These are phyloP conservation scores for Hecatera dysodea DNA, from an alignment of 2,888 invertebrate genomes.

Conservation along the genomic window DNA sequence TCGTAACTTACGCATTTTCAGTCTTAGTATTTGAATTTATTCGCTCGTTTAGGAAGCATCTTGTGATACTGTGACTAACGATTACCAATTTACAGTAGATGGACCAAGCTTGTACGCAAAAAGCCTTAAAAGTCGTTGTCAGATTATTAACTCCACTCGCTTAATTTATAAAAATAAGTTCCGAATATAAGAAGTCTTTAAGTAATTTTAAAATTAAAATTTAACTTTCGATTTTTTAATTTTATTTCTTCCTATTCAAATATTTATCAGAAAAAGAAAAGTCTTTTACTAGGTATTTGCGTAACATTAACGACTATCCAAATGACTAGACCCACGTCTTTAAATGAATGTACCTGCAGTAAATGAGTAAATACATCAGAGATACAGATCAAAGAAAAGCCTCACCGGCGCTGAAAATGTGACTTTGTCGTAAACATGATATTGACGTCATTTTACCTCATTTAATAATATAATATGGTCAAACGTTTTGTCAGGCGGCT, in stretches of 20 bases:
- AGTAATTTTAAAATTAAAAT: conserved; percentile 23
- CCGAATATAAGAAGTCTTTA: neutral
- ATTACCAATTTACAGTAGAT: neutral
- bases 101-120: neutral
- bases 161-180: neutral
- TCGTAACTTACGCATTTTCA: too few species aligned
- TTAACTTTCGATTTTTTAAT: conserved; percentile 20
- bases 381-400: conserved; percentile 4
- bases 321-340: neutral
- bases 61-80: too few species aligned
- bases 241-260: conserved; percentile 12
- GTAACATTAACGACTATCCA: conserved; percentile 22
- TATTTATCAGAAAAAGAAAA: conserved; percentile 10
- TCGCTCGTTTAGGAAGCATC: too few species aligned
- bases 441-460: too few species aligned
- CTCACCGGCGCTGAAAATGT: too few species aligned
- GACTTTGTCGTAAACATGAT: too few species aligned
- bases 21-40: too few species aligned
- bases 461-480: too few species aligned
- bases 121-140: neutral
- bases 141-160: neutral
- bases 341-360: conserved; percentile 15
- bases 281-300: conserved; percentile 1
- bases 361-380: conserved; percentile 19
- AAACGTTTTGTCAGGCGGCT: too few species aligned